phyloP scores from a whole-genome alignment of 1,140 invertebrate genomes.

The Mycetomoellerius zeteki region DNA sequence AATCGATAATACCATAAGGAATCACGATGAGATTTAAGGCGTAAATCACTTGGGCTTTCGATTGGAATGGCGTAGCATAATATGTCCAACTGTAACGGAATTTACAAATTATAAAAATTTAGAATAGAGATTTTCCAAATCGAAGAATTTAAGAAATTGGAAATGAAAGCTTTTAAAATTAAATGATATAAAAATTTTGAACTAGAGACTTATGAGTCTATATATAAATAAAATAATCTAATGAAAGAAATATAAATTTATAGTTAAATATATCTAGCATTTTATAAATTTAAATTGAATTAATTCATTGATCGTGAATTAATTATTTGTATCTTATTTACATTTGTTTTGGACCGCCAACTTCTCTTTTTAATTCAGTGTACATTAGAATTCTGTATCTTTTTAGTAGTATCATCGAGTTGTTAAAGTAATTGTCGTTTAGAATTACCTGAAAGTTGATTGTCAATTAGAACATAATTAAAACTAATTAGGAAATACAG shows the following conservation, averaged over 20 bases:
- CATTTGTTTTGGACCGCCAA: slow-evolving; percentile 69
- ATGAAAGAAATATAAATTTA: not conserved
- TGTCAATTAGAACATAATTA: not conserved
- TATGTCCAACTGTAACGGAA: slow-evolving; percentile 75
- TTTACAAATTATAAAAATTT: not conserved
- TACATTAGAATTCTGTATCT: slow-evolving; percentile 73
- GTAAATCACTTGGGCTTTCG: slow-evolving; percentile 67
- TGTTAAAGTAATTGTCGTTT: slow-evolving; percentile 73
- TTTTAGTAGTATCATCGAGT: slow-evolving; percentile 71
- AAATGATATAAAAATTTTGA: not conserved
- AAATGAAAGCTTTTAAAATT: not conserved
- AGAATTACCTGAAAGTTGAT: slow-evolving; percentile 67
- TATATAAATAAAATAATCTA: not conserved
- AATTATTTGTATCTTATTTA: slow-evolving; percentile 65
- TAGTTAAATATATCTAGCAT: not conserved
- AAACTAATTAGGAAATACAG: not conserved
- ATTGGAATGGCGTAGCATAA: slow-evolving; percentile 75
- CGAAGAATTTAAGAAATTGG: not conserved
- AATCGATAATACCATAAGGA: slow-evolving; percentile 78
- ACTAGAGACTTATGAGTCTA: not conserved
- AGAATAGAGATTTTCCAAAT: not conserved
- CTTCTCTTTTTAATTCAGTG: slow-evolving; percentile 46
- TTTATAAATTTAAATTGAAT: not conserved
- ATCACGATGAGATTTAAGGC: slow-evolving; percentile 73
- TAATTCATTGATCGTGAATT: not conserved